These are phyloP conservation scores for Eumerus sabulonum DNA, from an alignment of 2,888 invertebrate species.

Conservation along the genomic window DNA sequence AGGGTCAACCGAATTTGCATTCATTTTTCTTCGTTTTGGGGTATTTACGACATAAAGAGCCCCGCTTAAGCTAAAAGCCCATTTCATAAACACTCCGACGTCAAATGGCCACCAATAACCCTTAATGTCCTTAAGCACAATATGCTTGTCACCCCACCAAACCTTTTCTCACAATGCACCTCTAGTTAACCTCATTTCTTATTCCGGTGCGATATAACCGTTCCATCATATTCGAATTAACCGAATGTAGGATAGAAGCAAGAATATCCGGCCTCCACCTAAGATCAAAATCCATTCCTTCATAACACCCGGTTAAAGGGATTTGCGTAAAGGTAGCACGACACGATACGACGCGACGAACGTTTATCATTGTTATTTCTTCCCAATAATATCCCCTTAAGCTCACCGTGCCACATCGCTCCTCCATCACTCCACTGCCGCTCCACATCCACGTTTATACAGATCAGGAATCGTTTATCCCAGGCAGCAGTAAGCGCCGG, in stretches of 20 bases:
- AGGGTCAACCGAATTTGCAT: too few species aligned
- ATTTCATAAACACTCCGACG: too few species aligned
- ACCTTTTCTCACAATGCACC: too few species aligned
- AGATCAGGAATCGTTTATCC: constrained; percentile 30
- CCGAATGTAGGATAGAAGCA: neutral
- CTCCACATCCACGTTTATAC: constrained; percentile 25
- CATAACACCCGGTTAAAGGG: constrained; percentile 52
- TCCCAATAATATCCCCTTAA: constrained; percentile 61
- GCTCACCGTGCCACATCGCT: constrained; percentile 25
- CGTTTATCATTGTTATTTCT: constrained; percentile 69
- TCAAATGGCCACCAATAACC: too few species aligned
- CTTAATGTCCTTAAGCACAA: neutral
- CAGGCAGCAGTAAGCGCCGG: constrained; percentile 40
- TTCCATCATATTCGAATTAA: constrained; percentile 63
- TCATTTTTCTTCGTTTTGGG: too few species aligned
- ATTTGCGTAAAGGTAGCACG: constrained; percentile 57
- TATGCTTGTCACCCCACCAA: neutral
- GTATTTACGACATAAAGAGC: too few species aligned
- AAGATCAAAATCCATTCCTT: constrained; percentile 56
- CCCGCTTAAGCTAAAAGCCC: too few species aligned
- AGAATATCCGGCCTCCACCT: constrained; percentile 15
- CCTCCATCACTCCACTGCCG: too few species aligned
- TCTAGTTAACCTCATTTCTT: constrained; percentile 52
- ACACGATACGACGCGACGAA: constrained; percentile 50
- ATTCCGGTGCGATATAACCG: constrained; percentile 59